Evolutionary conservation across 1,140 invertebrate genomes (phyloP).

Genomic region (Chrysopa pallens): DNA sequence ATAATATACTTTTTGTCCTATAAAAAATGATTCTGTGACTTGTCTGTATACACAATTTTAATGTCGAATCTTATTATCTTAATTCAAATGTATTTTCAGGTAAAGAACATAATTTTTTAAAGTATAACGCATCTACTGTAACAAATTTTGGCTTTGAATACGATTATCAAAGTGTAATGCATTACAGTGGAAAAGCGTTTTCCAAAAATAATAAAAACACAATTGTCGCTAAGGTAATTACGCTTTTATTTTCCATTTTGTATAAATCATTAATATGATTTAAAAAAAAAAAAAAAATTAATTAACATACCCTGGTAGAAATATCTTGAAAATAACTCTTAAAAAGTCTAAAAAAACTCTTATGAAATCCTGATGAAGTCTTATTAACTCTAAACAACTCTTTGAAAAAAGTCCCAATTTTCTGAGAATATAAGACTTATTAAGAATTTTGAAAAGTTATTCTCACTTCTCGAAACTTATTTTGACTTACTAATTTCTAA

Average conservation of each 20-base stretch:
- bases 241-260: not conserved
- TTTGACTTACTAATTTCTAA: no score
- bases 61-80: no score
- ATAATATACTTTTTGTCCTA: no score
- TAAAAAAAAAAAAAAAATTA: not conserved
- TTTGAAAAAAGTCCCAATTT: no score
- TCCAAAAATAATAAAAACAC: constrained; percentile 51
- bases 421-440: no score
- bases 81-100: constrained; percentile 20
- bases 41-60: no score
- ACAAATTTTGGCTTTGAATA: constrained; percentile 47
- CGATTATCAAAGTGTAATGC: constrained; percentile 71
- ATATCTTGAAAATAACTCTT: not conserved
- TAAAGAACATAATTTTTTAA: constrained; percentile 48
- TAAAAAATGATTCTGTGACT: no score
- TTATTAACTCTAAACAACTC: no score
- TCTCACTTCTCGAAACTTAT: no score
- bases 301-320: not conserved
- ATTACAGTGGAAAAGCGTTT: constrained; percentile 62
- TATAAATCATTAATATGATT: not conserved
- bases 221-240: constrained; percentile 43
- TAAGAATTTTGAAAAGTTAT: no score
- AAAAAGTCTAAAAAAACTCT: no score
- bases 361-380: no score
- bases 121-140: constrained; percentile 30